Percentiles rank a stretch among this genome's conserved stretches.
phyloP scores from a whole-genome alignment of 2,888 invertebrate genomes.

The Agrotis segetum region DNA sequence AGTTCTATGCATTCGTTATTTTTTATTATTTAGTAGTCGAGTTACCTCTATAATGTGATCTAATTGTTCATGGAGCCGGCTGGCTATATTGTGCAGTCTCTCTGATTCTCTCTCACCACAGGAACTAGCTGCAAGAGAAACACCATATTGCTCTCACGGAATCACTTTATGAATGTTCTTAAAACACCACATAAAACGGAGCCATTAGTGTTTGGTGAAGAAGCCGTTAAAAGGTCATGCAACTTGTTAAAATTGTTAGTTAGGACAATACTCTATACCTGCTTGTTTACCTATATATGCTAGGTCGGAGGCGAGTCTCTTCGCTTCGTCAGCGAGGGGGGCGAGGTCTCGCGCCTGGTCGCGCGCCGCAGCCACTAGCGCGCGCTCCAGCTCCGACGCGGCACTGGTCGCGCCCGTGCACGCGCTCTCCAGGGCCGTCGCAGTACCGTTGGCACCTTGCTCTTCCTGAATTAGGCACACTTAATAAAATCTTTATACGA shows the following conservation, averaged over 20 bases:
- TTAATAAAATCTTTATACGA: constrained; percentile 38
- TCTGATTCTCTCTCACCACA: constrained; percentile 94
- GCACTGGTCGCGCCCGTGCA: constrained; percentile 94
- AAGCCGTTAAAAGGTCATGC: constrained; percentile 51
- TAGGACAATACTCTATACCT: constrained; percentile 82
- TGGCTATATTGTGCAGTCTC: constrained; percentile 97
- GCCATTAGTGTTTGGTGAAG: constrained; percentile 32
- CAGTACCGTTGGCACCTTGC: constrained; percentile 81
- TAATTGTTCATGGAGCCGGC: constrained; percentile 98
- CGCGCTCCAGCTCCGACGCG: constrained; percentile 95
- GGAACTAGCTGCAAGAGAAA: constrained; percentile 85
- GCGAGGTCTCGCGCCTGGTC: constrained; percentile 87
- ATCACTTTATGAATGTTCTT: constrained; percentile 6
- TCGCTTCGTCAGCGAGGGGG: constrained; percentile 86
- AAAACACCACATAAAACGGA: constrained; percentile 1
- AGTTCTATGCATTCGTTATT: constrained; percentile 3
- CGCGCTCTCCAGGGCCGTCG: constrained; percentile 90
- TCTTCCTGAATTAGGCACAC: constrained; percentile 77
- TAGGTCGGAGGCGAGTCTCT: constrained; percentile 86
- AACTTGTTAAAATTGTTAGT: constrained; percentile 71
- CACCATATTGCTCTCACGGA: constrained; percentile 12
- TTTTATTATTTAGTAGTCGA: constrained; percentile 11
- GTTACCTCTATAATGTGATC: constrained; percentile 99
- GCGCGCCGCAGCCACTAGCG: constrained; percentile 92
- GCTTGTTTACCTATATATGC: constrained; percentile 88